Evolutionary conservation across 2,888 invertebrate genomes (phyloP), one percentile per base, ranked within the genome.

Genomic region (Lepidocyrtinus sp.): DNA sequence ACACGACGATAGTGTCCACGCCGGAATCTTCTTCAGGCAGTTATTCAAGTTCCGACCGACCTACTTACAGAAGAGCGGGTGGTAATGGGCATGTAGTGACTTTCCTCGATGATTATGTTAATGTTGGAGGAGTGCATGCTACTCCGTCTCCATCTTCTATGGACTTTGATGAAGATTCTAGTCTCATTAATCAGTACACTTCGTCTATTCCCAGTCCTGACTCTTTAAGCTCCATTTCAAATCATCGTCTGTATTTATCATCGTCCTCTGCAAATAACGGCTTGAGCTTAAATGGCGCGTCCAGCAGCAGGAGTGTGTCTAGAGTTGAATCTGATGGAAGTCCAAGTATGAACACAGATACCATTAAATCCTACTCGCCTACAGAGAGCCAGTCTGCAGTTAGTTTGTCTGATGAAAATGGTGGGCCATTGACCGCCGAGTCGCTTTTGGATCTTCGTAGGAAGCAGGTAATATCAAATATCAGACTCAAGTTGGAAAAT

Each of bases 121-220:
- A 75, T 45, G 22, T 69, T 9, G 45, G 12, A 45, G 7, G 45
- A 12, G 45, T 9, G 12, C 45, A 45, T 45, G 12, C 63, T 0
- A 76, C 71, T 68, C 78, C 75, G 0, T 77, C 76, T 21, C 77
- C 69, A 9, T 73, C 77, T 12, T 75, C 72, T 1, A 71, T 72
- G 65, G 84, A 85, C 36, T 82, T 74, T 61, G 85, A 84, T 74
- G 83, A 85, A 55, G 74, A 85, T 77, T 82, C 84, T 77, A 80
- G 81, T 75, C 74, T 82, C 45, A 72, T 81, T 17, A 82, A 84
- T 73, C 82, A 80, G 65, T 84, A 75, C 61, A 72, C 80, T 26
- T 84, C 84, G 46, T 82, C 82, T 5, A 46, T 77, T 25, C 83
- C 85, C 26, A 85, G 85, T 70, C 83, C 85, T 2, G 85, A 85